Conservation (phyloP, 1,140 invertebrate species). For the Drosophila sulfurigaster region DNA sequence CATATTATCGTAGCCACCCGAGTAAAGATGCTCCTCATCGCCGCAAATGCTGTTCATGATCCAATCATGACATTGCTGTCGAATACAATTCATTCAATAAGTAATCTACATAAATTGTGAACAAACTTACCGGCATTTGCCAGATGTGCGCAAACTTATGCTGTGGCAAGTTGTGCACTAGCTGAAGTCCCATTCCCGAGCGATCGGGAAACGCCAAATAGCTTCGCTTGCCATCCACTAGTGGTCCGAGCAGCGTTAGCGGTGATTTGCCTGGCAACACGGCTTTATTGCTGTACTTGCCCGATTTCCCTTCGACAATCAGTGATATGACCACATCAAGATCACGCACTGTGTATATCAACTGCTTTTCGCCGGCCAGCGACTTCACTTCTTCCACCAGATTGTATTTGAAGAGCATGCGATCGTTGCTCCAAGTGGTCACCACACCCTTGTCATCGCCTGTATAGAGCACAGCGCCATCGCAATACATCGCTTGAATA, state of each 20-base stretch:
- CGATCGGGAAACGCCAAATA: slow-evolving; percentile 78
- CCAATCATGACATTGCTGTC: slow-evolving; percentile 76
- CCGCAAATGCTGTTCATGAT: slow-evolving; percentile 80
- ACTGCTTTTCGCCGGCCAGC: slow-evolving; percentile 68
- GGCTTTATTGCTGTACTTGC: slow-evolving; percentile 79
- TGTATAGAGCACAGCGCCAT: slow-evolving; percentile 70
- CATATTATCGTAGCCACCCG: slow-evolving; percentile 80
- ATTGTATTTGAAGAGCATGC: slow-evolving; percentile 82
- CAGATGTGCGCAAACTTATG: slow-evolving; percentile 63
- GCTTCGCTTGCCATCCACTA: slow-evolving; percentile 53
- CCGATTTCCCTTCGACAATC: slow-evolving; percentile 68
- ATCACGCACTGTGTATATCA: slow-evolving; percentile 79
- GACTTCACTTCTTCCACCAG: slow-evolving; percentile 83
- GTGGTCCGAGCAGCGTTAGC: slow-evolving; percentile 64
- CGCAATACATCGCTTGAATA: slow-evolving; percentile 77
- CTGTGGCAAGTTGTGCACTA: slow-evolving; percentile 66
- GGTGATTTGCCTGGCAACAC: slow-evolving; percentile 77
- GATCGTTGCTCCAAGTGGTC: slow-evolving; percentile 80
- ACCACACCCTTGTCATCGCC: slow-evolving; percentile 84
- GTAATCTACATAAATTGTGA: neutral
- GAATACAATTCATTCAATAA: neutral
- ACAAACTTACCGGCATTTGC: slow-evolving; percentile 59
- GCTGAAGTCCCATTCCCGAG: slow-evolving; percentile 73
- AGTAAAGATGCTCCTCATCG: slow-evolving; percentile 61
- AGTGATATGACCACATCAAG: slow-evolving; percentile 75